Base-by-base conservation (phyloP, 2,113 vertebrate species). In the Antechinus stuartii region DNA sequence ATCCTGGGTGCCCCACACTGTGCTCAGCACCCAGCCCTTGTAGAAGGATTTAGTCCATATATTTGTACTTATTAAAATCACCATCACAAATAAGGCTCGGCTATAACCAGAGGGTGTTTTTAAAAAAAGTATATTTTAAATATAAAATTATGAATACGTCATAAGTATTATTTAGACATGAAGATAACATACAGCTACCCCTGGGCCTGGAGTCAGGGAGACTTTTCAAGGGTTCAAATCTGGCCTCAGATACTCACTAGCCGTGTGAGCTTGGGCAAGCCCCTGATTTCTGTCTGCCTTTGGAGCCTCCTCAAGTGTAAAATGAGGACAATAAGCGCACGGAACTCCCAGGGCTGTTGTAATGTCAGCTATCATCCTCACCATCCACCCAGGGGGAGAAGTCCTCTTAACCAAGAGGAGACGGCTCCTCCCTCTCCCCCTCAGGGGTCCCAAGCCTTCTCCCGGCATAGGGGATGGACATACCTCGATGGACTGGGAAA, bases 401-500 rank as follows among this genome's bases (percentile, higher is more conserved):
- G 14, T 3, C 89, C 94, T 93, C 89, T 42, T 30, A 91, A 47
- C 95, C 47, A 94, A 22, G 50, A 12, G 0, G 91, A 97, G 95
- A 89, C 53, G 2, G 12, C 6, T 50, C 95, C 56, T 0, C 35
- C 0, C 50, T 2, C 90, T 27, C 90, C 2, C 1, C 8, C 8
- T 0, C 46, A 5, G 91, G 91, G 0, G 46, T 0, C 8, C 42
- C 11, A 35, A 2, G 90, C 2, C 27, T 57, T 90, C 0, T 27
- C 84, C 16, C 7, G 0, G 0, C 9, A 0, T 30, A 24, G 90
- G 19, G 55, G 0, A 0, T 1, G 3, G 8, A 47, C 93, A 90
- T 95, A 99, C 99, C 99, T 99, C 99, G n/a, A 99, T 99, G 92
- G 99, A 99, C 98, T 99, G 99, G 49, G 99, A 99, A 97, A 99